A percentile compares a stretch with the other conserved stretches of the same genome.
Evolutionary conservation across 2,113 vertebrate species (phyloP).

Genomic region (Corythaixoides concolor): DNA sequence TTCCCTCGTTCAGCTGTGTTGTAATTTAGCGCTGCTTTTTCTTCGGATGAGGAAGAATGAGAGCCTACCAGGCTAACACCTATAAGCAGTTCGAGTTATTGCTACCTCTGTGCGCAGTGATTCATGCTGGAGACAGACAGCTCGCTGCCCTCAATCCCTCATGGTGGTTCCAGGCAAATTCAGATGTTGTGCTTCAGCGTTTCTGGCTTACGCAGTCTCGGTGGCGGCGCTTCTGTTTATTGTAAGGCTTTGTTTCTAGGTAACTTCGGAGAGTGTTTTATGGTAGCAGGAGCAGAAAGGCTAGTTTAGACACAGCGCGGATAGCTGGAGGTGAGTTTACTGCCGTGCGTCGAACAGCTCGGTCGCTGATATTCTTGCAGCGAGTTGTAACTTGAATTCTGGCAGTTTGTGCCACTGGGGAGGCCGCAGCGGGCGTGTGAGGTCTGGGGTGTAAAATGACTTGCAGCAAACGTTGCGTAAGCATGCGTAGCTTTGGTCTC

Average conservation of each 20-base stretch:
- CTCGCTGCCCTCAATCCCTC: background rate
- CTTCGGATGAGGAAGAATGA: background rate
- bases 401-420: background rate
- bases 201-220: background rate
- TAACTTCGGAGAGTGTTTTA: background rate
- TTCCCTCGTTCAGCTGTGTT: background rate
- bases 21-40: background rate
- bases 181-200: background rate
- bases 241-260: background rate
- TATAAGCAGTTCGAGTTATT: background rate
- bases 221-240: background rate
- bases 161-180: background rate
- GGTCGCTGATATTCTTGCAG: background rate
- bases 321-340: background rate
- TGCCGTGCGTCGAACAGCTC: background rate
- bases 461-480: background rate
- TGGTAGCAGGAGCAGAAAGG: background rate
- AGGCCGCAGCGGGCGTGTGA: background rate
- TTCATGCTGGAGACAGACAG: background rate
- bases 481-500: background rate
- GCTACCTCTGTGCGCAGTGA: background rate
- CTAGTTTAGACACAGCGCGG: rapidly evolving
- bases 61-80: background rate
- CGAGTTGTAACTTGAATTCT: background rate
- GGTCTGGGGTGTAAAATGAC: background rate